These are phyloP conservation scores for Poeciliopsis presidionis DNA, from an alignment of 2,797 vertebrate species.

Conservation along the genomic window DNA sequence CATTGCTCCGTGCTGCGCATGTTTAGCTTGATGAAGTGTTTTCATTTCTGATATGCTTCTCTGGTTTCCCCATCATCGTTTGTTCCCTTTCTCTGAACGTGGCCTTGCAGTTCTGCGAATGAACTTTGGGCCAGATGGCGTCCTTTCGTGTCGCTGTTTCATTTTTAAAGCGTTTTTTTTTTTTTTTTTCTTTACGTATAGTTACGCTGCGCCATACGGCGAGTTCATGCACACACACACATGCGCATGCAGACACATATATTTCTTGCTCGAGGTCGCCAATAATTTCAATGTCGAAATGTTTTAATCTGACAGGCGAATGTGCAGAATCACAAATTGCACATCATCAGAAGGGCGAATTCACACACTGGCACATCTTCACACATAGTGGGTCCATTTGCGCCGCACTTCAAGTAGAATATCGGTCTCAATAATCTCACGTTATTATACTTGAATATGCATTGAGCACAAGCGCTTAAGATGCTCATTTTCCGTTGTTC, in stretches of 20 bases:
- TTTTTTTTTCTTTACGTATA: constrained; percentile 31
- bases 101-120: constrained; percentile 57
- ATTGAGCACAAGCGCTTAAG: constrained; percentile 53
- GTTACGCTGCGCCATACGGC: constrained; percentile 54
- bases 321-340: constrained; percentile 6
- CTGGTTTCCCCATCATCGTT: constrained; percentile 28
- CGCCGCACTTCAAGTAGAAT: constrained; percentile 51
- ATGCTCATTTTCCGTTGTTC: constrained; percentile 32
- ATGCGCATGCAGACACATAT: not conserved
- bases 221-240: not conserved
- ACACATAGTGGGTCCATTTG: constrained; percentile 56
- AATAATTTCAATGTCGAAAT: constrained; percentile 22
- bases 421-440: constrained; percentile 46
- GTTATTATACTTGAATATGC: constrained; percentile 68
- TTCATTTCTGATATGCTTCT: constrained; percentile 32
- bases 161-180: constrained; percentile 64
- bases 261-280: constrained; percentile 4
- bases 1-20: not conserved
- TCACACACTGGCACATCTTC: constrained; percentile 3
- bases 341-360: not conserved
- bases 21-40: constrained; percentile 6
- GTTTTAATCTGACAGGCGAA: constrained; percentile 35
- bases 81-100: constrained; percentile 16
- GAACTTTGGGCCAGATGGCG: constrained; percentile 74
- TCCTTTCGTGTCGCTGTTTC: constrained; percentile 64